These are phyloP conservation scores for Heloderma charlesbogerti DNA, from an alignment of 2,113 vertebrate genomes.

Conservation along the genomic window DNA sequence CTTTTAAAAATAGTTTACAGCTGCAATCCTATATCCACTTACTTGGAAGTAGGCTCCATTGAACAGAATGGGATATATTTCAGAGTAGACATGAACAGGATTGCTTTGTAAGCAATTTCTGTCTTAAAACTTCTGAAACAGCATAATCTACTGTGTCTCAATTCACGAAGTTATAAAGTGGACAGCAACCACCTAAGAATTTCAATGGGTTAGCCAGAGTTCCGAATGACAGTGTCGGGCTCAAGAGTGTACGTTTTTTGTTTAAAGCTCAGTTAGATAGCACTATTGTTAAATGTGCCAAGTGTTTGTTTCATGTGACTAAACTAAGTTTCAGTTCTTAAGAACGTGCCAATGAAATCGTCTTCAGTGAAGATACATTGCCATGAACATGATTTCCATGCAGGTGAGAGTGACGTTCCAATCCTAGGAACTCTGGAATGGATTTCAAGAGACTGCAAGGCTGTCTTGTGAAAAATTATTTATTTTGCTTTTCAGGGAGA, in stretches of 20 bases:
- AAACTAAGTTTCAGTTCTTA: background rate
- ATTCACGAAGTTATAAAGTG: constrained; percentile 25
- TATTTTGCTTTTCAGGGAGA: background rate
- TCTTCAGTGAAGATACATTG: background rate
- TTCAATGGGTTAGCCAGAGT: constrained; percentile 42
- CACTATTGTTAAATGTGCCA: background rate
- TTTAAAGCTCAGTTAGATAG: background rate
- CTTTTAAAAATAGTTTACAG: constrained; percentile 10
- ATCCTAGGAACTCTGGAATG: background rate
- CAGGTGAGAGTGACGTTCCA: background rate
- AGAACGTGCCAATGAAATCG: background rate
- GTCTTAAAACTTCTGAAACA: constrained; percentile 37
- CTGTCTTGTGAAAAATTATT: background rate
- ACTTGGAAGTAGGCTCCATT: background rate
- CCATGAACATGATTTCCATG: background rate
- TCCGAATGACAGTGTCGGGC: background rate
- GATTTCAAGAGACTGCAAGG: background rate
- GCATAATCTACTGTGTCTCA: constrained; percentile 22
- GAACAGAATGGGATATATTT: background rate
- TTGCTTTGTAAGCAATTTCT: background rate
- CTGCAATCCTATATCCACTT: background rate
- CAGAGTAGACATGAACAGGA: no score
- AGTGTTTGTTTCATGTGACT: background rate
- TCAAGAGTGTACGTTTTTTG: background rate
- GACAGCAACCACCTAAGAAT: constrained; percentile 34